These are phyloP conservation scores for Eriosoma lanigerum DNA, from an alignment of 1,140 invertebrate genomes.

Conservation along the genomic window DNA sequence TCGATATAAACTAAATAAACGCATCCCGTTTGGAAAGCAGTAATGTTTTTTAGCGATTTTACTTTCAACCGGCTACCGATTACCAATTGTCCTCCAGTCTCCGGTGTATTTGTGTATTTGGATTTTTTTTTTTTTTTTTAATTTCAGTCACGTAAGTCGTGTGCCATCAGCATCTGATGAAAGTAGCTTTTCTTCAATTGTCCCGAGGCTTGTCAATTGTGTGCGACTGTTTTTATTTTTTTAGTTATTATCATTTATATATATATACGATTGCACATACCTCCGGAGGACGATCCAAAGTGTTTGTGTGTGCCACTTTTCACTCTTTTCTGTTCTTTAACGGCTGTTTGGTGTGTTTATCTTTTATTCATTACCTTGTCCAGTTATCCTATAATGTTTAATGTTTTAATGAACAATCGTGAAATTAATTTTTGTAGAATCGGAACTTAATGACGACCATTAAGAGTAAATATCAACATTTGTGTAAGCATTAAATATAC, in stretches of 20 bases:
- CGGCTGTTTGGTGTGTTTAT: constrained; percentile 54
- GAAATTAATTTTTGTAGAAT: no score
- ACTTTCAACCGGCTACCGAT: constrained; percentile 25
- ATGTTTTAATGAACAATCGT: no score
- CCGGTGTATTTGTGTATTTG: neutral
- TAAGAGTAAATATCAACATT: no score
- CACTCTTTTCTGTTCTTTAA: constrained; percentile 20
- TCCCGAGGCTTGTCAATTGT: constrained; percentile 39
- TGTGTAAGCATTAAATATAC: no score
- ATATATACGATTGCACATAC: neutral
- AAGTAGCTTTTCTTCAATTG: constrained; percentile 49
- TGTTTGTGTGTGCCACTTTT: constrained; percentile 41
- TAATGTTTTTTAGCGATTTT: constrained; percentile 39
- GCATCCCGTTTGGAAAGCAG: constrained; percentile 31
- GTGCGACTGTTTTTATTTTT: neutral
- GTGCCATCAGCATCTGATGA: constrained; percentile 29
- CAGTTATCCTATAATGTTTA: no score
- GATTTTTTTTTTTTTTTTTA: neutral
- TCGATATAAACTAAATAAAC: no score
- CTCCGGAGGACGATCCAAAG: constrained; percentile 35
- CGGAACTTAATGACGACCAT: no score
- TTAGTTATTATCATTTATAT: neutral
- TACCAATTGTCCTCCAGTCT: neutral
- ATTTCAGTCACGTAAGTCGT: constrained; percentile 49
- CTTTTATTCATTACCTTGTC: no score